phyloP scores from a whole-genome alignment of 2,888 invertebrate genomes.

The Netelia melanura region DNA sequence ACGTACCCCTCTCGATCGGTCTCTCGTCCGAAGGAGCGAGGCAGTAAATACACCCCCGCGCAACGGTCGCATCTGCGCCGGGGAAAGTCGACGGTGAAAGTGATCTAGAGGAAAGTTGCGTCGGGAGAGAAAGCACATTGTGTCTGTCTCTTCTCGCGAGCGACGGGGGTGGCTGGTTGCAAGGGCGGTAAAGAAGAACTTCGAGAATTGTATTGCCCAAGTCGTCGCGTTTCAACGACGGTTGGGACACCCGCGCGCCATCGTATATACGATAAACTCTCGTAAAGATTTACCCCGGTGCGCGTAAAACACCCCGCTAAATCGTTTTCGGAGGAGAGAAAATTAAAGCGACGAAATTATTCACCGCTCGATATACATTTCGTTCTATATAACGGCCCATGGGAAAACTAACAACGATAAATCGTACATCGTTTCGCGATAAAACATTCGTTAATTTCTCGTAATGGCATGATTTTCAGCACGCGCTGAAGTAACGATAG shows the following conservation, averaged over 20 bases:
- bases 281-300: not conserved
- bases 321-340: not conserved
- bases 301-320: not conserved
- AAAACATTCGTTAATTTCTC: constrained; percentile 30
- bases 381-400: not conserved
- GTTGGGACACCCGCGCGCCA: not conserved
- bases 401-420: constrained; percentile 29
- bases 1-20: constrained; percentile 49
- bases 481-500: not conserved
- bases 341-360: constrained; percentile 17
- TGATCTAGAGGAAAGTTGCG: constrained; percentile 66
- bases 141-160: constrained; percentile 45
- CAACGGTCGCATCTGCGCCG: constrained; percentile 67
- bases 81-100: constrained; percentile 70
- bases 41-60: constrained; percentile 66
- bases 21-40: constrained; percentile 30
- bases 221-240: not conserved
- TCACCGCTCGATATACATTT: constrained; percentile 12
- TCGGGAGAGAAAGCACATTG: constrained; percentile 65
- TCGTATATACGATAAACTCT: constrained; percentile 2
- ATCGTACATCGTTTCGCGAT: not conserved
- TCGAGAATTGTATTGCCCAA: constrained; percentile 57
- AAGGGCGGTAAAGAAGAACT: constrained; percentile 52
- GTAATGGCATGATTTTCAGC: not conserved
- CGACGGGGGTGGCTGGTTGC: constrained; percentile 15